A percentile compares a stretch with the other conserved stretches of the same genome.
Evolutionary conservation across 2,113 vertebrate species (phyloP).

Genomic region (Morone chrysops): DNA sequence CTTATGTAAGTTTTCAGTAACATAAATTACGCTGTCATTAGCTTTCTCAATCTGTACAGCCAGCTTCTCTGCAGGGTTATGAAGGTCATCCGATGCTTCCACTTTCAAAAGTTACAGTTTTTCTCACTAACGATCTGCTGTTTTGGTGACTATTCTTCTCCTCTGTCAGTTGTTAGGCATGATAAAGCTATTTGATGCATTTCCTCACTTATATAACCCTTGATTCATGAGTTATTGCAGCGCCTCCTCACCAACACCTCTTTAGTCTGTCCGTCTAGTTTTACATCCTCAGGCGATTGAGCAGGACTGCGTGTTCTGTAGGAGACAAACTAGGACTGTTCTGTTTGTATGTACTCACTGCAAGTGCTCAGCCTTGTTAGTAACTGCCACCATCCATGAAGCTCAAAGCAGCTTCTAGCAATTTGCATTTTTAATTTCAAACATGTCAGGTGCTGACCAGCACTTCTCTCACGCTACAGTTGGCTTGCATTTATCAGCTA

Average conservation of each 20-base stretch:
- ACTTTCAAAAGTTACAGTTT: slow-evolving; percentile 23
- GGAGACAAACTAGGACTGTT: background rate
- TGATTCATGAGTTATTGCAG: slow-evolving; percentile 31
- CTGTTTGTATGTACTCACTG: slow-evolving; percentile 19
- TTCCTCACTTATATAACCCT: slow-evolving; percentile 13
- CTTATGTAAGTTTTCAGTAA: slow-evolving; percentile 2
- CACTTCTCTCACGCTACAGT: slow-evolving; percentile 18
- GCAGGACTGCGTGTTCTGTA: background rate
- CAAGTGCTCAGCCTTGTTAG: slow-evolving; percentile 21
- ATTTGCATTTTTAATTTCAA: slow-evolving; percentile 44
- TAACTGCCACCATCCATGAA: slow-evolving; percentile 32
- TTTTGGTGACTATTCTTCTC: background rate
- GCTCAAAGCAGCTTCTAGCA: background rate
- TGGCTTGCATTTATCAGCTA: slow-evolving; percentile 31
- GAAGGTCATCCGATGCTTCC: slow-evolving; percentile 3
- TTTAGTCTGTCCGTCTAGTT: slow-evolving; percentile 5
- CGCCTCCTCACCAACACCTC: background rate
- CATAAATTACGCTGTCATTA: background rate
- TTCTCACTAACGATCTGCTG: background rate
- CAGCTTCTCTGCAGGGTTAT: background rate
- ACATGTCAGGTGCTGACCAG: slow-evolving; percentile 39
- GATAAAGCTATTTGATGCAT: slow-evolving; percentile 28
- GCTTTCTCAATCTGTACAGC: background rate
- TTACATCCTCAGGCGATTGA: slow-evolving; percentile 5
- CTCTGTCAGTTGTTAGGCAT: background rate